These are phyloP conservation scores for Galeopterus variegatus DNA, from an alignment of 2,113 vertebrate genomes.

Conservation along the genomic window DNA sequence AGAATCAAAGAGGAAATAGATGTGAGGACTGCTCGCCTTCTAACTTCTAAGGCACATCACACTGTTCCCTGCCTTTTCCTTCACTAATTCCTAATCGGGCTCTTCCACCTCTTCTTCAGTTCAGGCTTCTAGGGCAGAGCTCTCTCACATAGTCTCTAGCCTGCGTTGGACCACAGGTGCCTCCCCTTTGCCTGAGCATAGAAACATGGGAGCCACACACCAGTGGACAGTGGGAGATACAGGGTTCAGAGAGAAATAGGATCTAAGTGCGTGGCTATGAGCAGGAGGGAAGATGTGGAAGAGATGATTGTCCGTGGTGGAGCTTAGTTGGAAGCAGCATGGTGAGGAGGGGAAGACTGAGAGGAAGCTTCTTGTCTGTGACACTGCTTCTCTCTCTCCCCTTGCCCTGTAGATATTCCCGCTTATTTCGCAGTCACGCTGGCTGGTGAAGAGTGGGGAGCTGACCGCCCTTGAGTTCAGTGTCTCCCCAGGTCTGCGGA, in stretches of 20 bases:
- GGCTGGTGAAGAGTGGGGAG: slow-evolving; percentile 94
- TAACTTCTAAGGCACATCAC: neutral
- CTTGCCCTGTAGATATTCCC: slow-evolving; percentile 93
- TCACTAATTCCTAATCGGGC: too few relatives aligned
- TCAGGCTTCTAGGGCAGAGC: neutral
- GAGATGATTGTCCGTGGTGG: neutral
- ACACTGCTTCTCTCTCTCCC: neutral
- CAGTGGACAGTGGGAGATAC: rapidly evolving
- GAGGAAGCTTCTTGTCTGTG: too few relatives aligned
- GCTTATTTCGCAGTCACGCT: slow-evolving; percentile 96
- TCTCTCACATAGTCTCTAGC: neutral
- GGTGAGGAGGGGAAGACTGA: rapidly evolving
- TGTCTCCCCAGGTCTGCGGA: slow-evolving; percentile 81
- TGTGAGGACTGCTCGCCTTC: neutral
- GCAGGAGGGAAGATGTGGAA: neutral
- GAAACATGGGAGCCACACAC: neutral
- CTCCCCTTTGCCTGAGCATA: neutral
- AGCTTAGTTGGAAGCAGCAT: neutral
- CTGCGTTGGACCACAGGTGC: neutral
- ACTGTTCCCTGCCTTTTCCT: neutral
- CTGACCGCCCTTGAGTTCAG: slow-evolving; percentile 92
- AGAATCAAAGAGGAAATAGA: neutral
- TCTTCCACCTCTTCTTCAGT: neutral
- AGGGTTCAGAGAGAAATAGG: neutral
- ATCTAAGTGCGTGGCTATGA: neutral